phyloP scores from a whole-genome alignment of 2,888 invertebrate genomes.

The Cosmia trapezina region DNA sequence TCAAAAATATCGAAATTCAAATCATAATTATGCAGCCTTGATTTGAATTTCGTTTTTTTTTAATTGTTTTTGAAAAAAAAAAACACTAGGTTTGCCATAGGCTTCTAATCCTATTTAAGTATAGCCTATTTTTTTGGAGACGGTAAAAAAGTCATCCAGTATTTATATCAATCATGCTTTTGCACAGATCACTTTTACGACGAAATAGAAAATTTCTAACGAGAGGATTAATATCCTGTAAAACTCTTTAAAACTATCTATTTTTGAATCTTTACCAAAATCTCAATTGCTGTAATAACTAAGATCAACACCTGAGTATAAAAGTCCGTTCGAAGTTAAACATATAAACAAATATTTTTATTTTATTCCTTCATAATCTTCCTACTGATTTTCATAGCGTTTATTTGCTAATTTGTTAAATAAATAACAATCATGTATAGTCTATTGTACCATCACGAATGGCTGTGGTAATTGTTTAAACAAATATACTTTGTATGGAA shows the following conservation, averaged over 20 bases:
- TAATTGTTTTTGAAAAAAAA: too few relatives aligned
- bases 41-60: too few relatives aligned
- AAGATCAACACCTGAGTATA: slow-evolving; percentile 1
- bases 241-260: neutral
- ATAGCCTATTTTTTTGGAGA: too few relatives aligned
- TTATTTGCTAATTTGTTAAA: slow-evolving; percentile 25
- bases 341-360: slow-evolving; percentile 18
- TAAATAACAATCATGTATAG: slow-evolving; percentile 42
- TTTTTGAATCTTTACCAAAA: neutral
- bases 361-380: neutral
- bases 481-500: slow-evolving; percentile 40
- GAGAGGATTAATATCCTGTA: neutral
- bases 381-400: neutral
- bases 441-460: slow-evolving; percentile 59
- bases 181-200: too few relatives aligned
- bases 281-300: neutral
- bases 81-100: too few relatives aligned
- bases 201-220: neutral
- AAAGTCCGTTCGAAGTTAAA: slow-evolving; percentile 1
- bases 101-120: too few relatives aligned
- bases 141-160: too few relatives aligned
- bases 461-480: slow-evolving; percentile 21
- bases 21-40: too few relatives aligned
- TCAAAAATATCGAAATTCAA: too few relatives aligned
- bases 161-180: too few relatives aligned